These are phyloP conservation scores for Salpingus planirostris DNA, from an alignment of 2,888 invertebrate species.

Conservation along the genomic window DNA sequence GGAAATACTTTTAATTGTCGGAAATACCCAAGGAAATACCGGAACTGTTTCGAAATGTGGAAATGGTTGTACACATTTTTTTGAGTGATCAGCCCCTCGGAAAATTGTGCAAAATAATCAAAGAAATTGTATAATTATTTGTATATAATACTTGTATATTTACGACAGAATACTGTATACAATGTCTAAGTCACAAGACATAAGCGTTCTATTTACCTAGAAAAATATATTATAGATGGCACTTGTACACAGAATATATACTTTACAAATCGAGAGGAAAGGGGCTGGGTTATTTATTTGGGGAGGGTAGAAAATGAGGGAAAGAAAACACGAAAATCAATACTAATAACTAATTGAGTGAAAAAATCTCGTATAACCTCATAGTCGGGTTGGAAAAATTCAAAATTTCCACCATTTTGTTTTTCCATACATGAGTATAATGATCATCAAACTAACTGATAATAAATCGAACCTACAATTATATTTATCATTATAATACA, in stretches of 20 bases:
- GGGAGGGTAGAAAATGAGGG: no score
- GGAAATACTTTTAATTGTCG: no score
- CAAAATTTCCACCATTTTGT: no score
- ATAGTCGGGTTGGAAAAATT: no score
- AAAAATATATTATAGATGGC: slow-evolving; percentile 45
- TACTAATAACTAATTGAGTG: slow-evolving; percentile 5
- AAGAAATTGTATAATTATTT: slow-evolving; percentile 4
- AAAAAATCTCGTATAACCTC: slow-evolving; percentile 6
- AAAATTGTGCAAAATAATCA: no score
- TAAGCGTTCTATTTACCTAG: slow-evolving; percentile 44
- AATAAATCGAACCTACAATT: no score
- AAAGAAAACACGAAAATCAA: slow-evolving; percentile 2
- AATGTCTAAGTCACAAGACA: slow-evolving; percentile 43
- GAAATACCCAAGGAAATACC: no score
- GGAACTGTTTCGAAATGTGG: no score
- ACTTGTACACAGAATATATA: slow-evolving; percentile 40
- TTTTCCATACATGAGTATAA: no score
- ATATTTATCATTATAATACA: slow-evolving; percentile 15
- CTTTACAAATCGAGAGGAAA: slow-evolving; percentile 27
- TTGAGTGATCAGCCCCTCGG: no score
- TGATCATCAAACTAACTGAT: no score
- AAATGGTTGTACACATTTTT: no score
- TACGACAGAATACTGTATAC: slow-evolving; percentile 44
- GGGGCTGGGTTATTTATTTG: slow-evolving; percentile 10
- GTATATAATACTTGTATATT: slow-evolving; percentile 41